Conservation (phyloP, 2,113 vertebrate species). For the Tragelaphus scriptus region DNA sequence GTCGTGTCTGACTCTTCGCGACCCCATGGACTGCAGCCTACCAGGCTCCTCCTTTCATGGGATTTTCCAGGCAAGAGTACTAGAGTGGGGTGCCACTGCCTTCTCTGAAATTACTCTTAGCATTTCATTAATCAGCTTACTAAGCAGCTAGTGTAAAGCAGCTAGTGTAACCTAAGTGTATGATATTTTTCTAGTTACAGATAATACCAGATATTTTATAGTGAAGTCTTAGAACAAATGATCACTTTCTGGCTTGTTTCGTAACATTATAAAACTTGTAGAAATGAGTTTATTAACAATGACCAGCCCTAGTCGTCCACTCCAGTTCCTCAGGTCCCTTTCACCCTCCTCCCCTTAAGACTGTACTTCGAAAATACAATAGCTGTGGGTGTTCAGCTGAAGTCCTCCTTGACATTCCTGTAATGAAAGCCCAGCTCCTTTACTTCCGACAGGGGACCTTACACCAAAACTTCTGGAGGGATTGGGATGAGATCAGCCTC, state of each 20-base stretch:
- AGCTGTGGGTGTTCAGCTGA: neutral
- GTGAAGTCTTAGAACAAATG: neutral
- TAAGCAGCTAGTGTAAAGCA: neutral
- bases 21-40: too few species aligned
- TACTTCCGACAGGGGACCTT: neutral
- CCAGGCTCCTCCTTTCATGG: too few species aligned
- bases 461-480: neutral
- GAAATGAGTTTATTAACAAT: neutral
- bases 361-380: neutral
- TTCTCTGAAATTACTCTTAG: neutral
- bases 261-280: neutral
- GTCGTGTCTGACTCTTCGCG: accelerated
- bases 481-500: neutral
- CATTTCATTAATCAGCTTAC: neutral
- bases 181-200: neutral
- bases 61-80: too few species aligned
- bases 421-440: neutral
- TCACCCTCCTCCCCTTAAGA: neutral
- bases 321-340: neutral
- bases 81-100: too few species aligned
- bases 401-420: neutral
- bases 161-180: neutral
- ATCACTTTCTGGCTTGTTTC: neutral
- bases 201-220: neutral
- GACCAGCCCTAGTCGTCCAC: neutral